Conservation (phyloP, 1,140 invertebrate species). For the Lineus longissimus region DNA sequence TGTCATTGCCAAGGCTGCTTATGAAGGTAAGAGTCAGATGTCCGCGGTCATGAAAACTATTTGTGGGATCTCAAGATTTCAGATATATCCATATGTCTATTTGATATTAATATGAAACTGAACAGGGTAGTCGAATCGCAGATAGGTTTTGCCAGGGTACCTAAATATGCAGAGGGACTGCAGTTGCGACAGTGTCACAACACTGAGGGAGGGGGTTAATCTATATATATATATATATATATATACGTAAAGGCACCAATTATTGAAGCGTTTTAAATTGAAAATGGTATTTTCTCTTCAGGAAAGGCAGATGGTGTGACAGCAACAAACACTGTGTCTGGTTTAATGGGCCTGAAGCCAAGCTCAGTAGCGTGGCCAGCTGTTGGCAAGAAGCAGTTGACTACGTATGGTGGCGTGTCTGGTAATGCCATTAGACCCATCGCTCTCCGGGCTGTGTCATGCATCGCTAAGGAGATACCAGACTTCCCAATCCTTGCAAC, state of each 20-base stretch:
- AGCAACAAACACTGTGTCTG: constrained; percentile 92
- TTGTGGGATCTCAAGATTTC: not conserved
- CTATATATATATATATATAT: no score
- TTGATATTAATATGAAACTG: no score
- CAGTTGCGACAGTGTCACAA: no score
- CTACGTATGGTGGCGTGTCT: constrained; percentile 94
- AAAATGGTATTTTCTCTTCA: constrained; percentile 45
- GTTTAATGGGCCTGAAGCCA: constrained; percentile 80
- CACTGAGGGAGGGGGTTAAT: no score
- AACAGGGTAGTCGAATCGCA: no score
- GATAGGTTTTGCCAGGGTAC: no score
- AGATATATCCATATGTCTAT: no score
- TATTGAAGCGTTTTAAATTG: no score
- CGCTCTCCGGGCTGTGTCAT: constrained; percentile 82
- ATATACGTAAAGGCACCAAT: no score
- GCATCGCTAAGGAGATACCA: constrained; percentile 76
- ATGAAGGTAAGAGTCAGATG: constrained; percentile 67
- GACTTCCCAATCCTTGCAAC: constrained; percentile 91
- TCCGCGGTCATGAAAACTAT: not conserved
- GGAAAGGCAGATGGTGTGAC: constrained; percentile 91
- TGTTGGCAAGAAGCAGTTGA: constrained; percentile 74
- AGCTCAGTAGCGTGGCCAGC: constrained; percentile 85
- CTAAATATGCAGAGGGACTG: no score
- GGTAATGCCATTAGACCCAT: constrained; percentile 94
- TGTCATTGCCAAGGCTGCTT: constrained; percentile 81